Evolutionary conservation across 30 jellyfish, hydroid and myxozoan species (phyloP), one percentile per base, ranked within the genome.

Genomic region (Pelagia noctiluca): DNA sequence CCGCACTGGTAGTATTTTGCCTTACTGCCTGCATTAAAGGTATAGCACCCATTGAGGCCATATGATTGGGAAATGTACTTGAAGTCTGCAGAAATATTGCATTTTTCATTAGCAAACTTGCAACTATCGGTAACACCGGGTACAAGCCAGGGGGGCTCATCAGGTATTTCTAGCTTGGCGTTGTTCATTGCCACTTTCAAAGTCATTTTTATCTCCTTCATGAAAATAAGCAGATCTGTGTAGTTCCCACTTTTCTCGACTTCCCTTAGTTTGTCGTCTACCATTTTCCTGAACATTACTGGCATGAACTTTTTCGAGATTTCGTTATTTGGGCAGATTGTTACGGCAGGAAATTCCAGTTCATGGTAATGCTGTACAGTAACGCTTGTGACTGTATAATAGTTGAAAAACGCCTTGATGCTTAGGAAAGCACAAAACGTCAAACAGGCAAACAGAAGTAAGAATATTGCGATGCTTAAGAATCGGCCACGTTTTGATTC

Each of bases 261-360:
- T 21, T 63, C 68, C 46, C 25, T 29, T 0, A 64, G 29, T 46
- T 64, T 64, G 63, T 24, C 35, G 37, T 23, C 11, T 0, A 69
- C 29, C 34, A 1, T 30, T 22, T 38, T 31, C 62, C 37, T 30
- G 61, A 63, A 35, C 7, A 34, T 23, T 0, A 4, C 82, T 7
- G 90, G 72, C 42, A 79, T 2, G n/a, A 25, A 35, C 65, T 82
- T 63, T 31, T 22, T 63, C 3, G 90, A 62, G 0, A 57, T 35
- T 2, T 21, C 32, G 8, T 66, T 48, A 21, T 79, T 79, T 19
- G 82, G 90, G 34, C 90, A 79, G 31, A 79, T 63, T 61, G 91
- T 81, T 0, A 81, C 78, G 72, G 84, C 68, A 29, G 91, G 91
- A 66, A 81, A 81, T 16, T 75, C 50, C 21, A 81, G 66, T 4